Conservation (phyloP, 1,140 invertebrate genomes). For the Phocides pigmalion region DNA sequence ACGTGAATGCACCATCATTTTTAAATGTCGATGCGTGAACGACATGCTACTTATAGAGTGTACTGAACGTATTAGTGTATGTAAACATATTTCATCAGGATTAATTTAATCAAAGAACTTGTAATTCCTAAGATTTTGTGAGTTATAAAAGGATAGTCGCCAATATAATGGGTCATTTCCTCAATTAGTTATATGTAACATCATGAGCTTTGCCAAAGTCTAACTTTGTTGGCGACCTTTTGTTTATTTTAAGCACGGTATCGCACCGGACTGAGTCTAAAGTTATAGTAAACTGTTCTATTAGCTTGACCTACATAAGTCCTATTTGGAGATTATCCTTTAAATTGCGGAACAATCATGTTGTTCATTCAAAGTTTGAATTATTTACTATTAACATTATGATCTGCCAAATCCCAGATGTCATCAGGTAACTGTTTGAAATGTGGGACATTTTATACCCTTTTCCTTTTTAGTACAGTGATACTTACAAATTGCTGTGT, state of each 20-base stretch:
- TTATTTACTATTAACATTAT: no score
- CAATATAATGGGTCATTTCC: conserved; percentile 56
- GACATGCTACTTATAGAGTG: no score
- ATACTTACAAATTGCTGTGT: no score
- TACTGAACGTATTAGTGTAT: no score
- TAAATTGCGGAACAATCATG: neutral
- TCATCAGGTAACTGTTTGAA: no score
- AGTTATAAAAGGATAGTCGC: conserved; percentile 29
- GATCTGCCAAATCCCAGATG: no score
- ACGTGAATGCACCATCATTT: no score
- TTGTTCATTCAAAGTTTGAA: neutral
- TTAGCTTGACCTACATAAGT: conserved; percentile 59
- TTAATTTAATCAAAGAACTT: neutral
- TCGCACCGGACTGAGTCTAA: conserved; percentile 39
- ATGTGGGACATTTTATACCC: no score
- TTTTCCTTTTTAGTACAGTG: no score
- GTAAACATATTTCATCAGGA: no score
- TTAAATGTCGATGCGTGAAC: no score
- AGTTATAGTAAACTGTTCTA: conserved; percentile 44
- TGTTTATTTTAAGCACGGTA: conserved; percentile 67
- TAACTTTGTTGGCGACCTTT: conserved; percentile 67
- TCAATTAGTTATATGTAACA: conserved; percentile 62
- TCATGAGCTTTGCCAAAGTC: conserved; percentile 55
- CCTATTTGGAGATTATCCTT: conserved; percentile 16
- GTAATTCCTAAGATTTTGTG: neutral